A percentile compares a stretch with the other conserved stretches of the same genome.
phyloP scores from a whole-genome alignment of 2,113 vertebrate genomes.

The Siphamia tubifer region DNA sequence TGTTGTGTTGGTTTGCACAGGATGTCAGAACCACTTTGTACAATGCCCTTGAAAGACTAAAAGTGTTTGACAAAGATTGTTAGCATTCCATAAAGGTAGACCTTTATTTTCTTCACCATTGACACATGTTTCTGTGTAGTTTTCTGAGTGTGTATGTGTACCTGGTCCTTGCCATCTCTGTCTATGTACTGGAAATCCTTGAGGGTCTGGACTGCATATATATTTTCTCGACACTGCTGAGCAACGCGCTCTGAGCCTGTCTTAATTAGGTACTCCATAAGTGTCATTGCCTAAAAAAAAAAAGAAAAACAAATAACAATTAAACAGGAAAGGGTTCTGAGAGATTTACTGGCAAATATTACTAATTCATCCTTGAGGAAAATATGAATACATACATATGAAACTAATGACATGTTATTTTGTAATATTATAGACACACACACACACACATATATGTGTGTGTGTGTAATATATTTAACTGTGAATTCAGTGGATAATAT shows the following conservation, averaged over 20 bases:
- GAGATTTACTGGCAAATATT: no score
- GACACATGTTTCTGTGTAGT: not conserved
- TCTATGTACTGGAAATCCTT: slow-evolving; percentile 95
- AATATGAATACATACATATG: no score
- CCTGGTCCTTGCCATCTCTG: slow-evolving; percentile 92
- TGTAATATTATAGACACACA: no score
- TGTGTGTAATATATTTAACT: no score
- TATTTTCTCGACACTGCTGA: slow-evolving; percentile 93
- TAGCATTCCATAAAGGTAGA: slow-evolving; percentile 19
- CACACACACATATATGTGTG: no score
- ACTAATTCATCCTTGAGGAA: no score
- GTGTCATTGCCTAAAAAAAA: slow-evolving; percentile 86
- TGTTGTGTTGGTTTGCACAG: slow-evolving; percentile 19
- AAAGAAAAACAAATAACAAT: not conserved
- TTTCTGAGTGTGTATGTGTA: slow-evolving; percentile 33
- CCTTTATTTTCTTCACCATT: not conserved
- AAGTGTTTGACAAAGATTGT: slow-evolving; percentile 18
- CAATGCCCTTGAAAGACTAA: slow-evolving; percentile 27
- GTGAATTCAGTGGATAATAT: no score
- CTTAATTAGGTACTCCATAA: slow-evolving; percentile 95
- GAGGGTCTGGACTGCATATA: slow-evolving; percentile 92
- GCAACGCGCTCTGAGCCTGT: slow-evolving; percentile 92
- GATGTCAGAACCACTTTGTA: slow-evolving; percentile 19
- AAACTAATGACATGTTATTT: no score
- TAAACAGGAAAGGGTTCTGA: no score